phyloP scores from a whole-genome alignment of 1,140 invertebrate genomes.

The Pseudomyrmex gracilis region DNA sequence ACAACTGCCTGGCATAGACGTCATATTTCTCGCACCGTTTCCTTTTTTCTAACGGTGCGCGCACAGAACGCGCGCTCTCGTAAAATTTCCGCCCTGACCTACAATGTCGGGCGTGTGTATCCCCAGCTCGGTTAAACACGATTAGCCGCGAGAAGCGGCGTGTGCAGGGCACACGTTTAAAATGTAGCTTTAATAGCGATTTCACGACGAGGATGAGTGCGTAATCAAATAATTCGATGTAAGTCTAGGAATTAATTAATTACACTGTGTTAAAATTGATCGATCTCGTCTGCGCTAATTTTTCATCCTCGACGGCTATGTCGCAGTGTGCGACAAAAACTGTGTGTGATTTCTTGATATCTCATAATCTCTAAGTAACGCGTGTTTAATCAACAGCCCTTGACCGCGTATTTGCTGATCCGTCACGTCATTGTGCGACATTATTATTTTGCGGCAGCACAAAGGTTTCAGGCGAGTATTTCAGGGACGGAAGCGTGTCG shows the following conservation, averaged over 20 bases:
- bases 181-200: not conserved
- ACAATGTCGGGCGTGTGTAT: constrained; percentile 26
- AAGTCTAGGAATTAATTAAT: no score
- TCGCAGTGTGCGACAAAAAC: no score
- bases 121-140: constrained; percentile 12
- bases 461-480: constrained; percentile 13
- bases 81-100: constrained; percentile 44
- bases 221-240: no score
- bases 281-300: not conserved
- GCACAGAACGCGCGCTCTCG: not conserved
- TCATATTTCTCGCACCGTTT: constrained; percentile 39
- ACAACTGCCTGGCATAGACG: constrained; percentile 18
- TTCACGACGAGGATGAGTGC: constrained; percentile 2
- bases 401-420: constrained; percentile 35
- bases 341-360: constrained; percentile 9
- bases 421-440: not conserved
- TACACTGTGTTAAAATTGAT: no score
- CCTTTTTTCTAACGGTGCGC: constrained; percentile 55
- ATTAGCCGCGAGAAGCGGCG: constrained; percentile 5
- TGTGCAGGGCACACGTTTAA: constrained; percentile 3
- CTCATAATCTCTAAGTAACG: not conserved
- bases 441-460: not conserved
- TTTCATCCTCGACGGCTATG: not conserved
- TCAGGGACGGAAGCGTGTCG: not conserved
- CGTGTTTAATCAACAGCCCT: constrained; percentile 15